Evolutionary conservation across 2,888 invertebrate species (phyloP), one percentile per base, ranked within the genome.

Genomic region (Sicus ferrugineus): DNA sequence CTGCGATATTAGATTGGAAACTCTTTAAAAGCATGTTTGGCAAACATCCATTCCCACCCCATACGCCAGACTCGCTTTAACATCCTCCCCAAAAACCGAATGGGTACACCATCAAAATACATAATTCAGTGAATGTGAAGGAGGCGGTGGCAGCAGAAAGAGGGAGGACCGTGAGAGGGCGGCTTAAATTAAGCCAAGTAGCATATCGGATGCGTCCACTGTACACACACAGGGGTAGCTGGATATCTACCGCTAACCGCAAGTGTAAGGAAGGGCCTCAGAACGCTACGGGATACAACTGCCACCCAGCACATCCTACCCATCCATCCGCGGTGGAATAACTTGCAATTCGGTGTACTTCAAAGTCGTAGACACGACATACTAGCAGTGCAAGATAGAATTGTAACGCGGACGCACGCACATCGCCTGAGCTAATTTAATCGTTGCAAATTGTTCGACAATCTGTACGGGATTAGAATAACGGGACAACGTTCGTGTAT

Each of bases 381-480:
- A 7, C n/a, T 1, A 64, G 38, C 48, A 56, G 62, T 31, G 38
- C 19, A 30, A 67, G n/a, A n/a, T 50, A 58, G 48, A 61, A 67
- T 31, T 30, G 61, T 61, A 50, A 31, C 67, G 30, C 19, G 26
- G 34, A 58, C 26, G 54, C 64, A 65, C 38, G 46, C 59, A 59
- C 67, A 59, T 67, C 78, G 80, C 77, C 78, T 77, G 76, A 77
- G 84, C 83, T 83, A 83, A 84, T 84, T 84, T 84, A 84, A 84
- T 84, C 82, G 80, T 79, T 78, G 81, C 83, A 84, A 84, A 84
- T 84, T 84, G 84, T 79, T 81, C 77, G 78, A 79, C 84, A 84
- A 83, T 84, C 83, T 83, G 82, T 80, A 72, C 76, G 75, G 83
- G 75, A 75, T 76, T 76, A 74, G 73, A 67, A 62, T 54, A 65